Base-by-base conservation (phyloP, 2,113 vertebrate species). In the Hemibates koningsi region DNA sequence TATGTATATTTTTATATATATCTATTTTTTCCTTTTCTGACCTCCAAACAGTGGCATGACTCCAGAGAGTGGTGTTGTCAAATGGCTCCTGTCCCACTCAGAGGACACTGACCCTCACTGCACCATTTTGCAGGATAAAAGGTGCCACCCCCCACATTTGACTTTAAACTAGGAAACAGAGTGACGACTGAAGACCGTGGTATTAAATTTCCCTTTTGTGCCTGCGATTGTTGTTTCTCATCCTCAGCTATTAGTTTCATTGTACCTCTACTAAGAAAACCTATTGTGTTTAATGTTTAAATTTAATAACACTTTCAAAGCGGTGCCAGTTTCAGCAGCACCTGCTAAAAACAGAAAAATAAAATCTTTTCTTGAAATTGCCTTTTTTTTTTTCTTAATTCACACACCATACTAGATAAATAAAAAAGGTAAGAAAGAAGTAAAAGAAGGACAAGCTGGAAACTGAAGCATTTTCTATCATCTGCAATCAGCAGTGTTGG, bases 41-140 rank as follows among this genome's bases (percentile, higher is more conserved):
- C 90, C 89, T 92, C 90, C 84, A 93, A 94, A 94, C 56, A 78
- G 71, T 89, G 89, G 84, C 88, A 56, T 32, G 27, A 81, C 92
- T 91, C 88, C 83, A 90, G 84, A 90, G 86, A 89, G 61, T 90
- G 82, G n/a, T 6, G 6, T 53, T 85, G 88, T 91, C 68, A 83
- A 85, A 88, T 57, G 84, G 63, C 86, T 89, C 56, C 57, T 50
- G 82, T 91, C 92, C 81, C 61, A 81, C 82, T 88, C 45, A 89
- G 50, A 91, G 56, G 71, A 87, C 91, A 68, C 61, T 79, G 71
- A 93, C 89, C 85, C 84, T 83, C 54, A 34, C 80, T 87, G 88
- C 89, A 81, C 34, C 86, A 91, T 88, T 92, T 90, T 88, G 71
- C n/a, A 38, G 45, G 80, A 93, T 83, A 91, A 93, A 91, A 89